phyloP scores from a whole-genome alignment of 2,113 vertebrate genomes.

The Ceuthmochares aereus region DNA sequence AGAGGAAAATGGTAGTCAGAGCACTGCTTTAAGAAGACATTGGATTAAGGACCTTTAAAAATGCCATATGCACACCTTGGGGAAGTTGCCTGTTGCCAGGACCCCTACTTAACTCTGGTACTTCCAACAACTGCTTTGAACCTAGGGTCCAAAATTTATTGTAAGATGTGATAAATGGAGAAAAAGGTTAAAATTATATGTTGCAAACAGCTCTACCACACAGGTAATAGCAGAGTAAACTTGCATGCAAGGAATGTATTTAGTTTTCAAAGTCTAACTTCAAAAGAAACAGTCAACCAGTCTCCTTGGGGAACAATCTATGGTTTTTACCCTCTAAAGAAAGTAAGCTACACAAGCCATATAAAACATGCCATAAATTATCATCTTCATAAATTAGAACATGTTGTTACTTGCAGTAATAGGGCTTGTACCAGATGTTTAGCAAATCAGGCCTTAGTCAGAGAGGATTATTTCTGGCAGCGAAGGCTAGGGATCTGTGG shows the following conservation, averaged over 20 bases:
- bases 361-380: neutral
- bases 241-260: neutral
- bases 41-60: neutral
- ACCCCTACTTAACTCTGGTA: neutral
- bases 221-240: neutral
- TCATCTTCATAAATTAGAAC: conserved; percentile 41
- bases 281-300: neutral
- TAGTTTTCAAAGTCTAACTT: neutral
- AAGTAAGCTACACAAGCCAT: neutral
- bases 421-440: conserved; percentile 68
- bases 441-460: conserved; percentile 60
- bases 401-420: conserved; percentile 49
- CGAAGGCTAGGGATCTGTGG: conserved; percentile 33
- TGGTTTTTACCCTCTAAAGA: neutral
- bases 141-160: neutral
- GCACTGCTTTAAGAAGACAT: neutral
- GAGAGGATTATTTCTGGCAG: conserved; percentile 67
- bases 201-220: neutral
- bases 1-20: neutral
- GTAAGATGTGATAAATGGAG: neutral
- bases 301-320: neutral
- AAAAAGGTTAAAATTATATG: neutral
- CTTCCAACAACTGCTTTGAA: neutral
- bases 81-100: neutral
- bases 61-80: neutral